Percentiles rank a stretch among this genome's conserved stretches.
Conservation (phyloP, 2,888 invertebrate genomes). For the Creontiades dilutus region DNA sequence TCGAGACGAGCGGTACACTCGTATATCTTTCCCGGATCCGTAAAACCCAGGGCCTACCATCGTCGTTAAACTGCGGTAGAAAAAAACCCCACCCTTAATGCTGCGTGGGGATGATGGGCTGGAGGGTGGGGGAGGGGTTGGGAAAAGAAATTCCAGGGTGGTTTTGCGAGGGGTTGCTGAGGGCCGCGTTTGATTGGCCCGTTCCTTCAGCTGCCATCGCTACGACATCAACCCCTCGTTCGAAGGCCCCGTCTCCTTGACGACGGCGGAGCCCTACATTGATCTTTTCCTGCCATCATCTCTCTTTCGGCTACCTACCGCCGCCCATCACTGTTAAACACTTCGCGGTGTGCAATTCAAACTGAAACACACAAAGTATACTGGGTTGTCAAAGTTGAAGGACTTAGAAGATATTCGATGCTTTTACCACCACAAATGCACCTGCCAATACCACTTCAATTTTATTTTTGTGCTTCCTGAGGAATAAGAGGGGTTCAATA, state of each 20-base stretch:
- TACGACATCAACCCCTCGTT: background rate
- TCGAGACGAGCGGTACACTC: constrained; percentile 15
- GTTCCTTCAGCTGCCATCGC: constrained; percentile 50
- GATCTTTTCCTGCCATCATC: constrained; percentile 34
- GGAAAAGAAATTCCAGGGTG: constrained; percentile 23
- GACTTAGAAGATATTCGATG: background rate
- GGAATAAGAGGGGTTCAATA: too few species aligned
- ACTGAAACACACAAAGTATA: background rate
- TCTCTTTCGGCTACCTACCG: background rate
- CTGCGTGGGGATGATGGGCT: background rate
- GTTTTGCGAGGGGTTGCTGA: constrained; percentile 2
- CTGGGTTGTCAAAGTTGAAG: background rate
- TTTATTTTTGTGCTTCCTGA: too few species aligned
- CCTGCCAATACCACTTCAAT: too few species aligned
- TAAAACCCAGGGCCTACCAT: background rate
- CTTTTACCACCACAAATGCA: too few species aligned
- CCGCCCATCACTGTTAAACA: background rate
- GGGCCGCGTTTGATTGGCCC: constrained; percentile 55
- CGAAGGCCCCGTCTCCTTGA: constrained; percentile 23
- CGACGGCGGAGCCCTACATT: constrained; percentile 17
- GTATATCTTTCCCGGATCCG: constrained; percentile 16
- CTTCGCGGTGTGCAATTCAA: background rate
- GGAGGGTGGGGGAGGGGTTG: background rate
- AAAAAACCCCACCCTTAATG: background rate
- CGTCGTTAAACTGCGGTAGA: constrained; percentile 23